phyloP scores from a whole-genome alignment of 2,113 vertebrate species.

The Progne subis region DNA sequence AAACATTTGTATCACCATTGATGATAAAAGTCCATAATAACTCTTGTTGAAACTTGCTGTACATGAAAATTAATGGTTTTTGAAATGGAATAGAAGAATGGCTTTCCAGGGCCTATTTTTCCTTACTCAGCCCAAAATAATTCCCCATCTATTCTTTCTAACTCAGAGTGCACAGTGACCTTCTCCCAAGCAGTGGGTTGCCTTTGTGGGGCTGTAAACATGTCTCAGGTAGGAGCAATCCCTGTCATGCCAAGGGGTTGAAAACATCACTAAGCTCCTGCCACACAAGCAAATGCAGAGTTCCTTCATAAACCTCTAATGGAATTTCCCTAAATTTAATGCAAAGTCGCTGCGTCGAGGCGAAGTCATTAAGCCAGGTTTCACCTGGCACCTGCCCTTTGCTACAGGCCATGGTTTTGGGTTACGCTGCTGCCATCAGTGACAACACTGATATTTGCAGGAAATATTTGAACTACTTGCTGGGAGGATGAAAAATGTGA shows the following conservation, averaged over 20 bases:
- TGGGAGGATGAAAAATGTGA: not conserved
- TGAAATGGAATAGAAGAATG: not conserved
- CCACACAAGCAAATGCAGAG: not conserved
- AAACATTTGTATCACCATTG: not conserved
- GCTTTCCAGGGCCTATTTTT: not conserved
- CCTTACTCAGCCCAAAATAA: not conserved
- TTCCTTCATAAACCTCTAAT: not conserved
- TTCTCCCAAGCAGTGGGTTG: not conserved
- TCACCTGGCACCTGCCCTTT: not conserved
- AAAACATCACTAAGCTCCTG: not conserved
- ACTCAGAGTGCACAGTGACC: not conserved
- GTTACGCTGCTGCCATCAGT: not conserved
- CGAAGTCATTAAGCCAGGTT: not conserved
- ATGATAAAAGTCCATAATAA: slow-evolving; percentile 3
- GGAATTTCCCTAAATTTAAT: not conserved
- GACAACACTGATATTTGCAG: not conserved
- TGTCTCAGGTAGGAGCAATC: not conserved
- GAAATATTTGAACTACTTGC: not conserved
- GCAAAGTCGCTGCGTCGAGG: not conserved
- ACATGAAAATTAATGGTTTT: slow-evolving; percentile 24
- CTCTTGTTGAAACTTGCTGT: slow-evolving; percentile 10
- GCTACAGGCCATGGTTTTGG: not conserved
- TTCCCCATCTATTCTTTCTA: slow-evolving; percentile 24
- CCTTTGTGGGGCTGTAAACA: not conserved
- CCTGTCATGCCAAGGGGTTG: not conserved